Evolutionary conservation across 2,113 vertebrate genomes (phyloP).

Genomic region (Lichenostomus cassidix): DNA sequence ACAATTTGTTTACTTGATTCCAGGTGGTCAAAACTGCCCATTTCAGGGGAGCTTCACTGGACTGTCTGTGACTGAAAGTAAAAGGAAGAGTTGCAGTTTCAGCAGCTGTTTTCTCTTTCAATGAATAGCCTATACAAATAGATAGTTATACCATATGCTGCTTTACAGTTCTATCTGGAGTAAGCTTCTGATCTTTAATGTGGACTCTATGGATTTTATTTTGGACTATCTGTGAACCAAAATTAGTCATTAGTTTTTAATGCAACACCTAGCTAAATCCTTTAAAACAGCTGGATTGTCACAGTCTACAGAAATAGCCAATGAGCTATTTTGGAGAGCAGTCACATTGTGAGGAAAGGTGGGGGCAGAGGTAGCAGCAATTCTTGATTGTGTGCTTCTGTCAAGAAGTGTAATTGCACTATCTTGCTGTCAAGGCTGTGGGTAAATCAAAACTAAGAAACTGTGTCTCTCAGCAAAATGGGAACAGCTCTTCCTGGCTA

Average conservation of each 20-base stretch:
- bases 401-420: neutral
- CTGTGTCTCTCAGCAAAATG: neutral
- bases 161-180: neutral
- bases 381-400: neutral
- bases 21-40: neutral
- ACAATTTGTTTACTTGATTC: neutral
- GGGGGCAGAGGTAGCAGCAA: neutral
- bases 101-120: neutral
- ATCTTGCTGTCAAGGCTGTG: fast-evolving
- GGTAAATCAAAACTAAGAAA: neutral
- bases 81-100: neutral
- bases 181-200: neutral
- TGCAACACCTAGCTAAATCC: neutral
- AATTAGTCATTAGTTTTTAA: neutral
- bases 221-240: neutral
- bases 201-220: neutral
- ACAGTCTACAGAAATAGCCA: neutral
- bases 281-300: neutral
- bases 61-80: neutral
- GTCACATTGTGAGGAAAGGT: neutral
- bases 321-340: neutral
- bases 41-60: neutral
- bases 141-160: neutral
- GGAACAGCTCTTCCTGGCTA: neutral
- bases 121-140: neutral